These are phyloP conservation scores for Cephus pygmeus DNA, from an alignment of 2,888 invertebrate species.

Conservation along the genomic window DNA sequence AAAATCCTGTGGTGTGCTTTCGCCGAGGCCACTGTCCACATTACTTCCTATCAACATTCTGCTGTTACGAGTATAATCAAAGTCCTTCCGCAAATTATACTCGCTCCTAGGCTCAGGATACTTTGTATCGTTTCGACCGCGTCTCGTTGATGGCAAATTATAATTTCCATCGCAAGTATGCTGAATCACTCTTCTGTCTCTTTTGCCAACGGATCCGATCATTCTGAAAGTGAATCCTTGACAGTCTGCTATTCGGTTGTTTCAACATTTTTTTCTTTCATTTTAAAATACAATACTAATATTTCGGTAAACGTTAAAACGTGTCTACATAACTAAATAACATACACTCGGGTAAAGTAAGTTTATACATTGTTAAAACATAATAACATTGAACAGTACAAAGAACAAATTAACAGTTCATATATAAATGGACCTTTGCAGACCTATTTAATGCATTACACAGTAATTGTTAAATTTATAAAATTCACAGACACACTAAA, in stretches of 20 bases:
- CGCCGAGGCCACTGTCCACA: slow-evolving; percentile 63
- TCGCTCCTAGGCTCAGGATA: slow-evolving; percentile 53
- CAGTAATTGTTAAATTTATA: background rate
- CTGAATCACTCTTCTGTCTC: slow-evolving; percentile 57
- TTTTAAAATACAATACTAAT: background rate
- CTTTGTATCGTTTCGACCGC: slow-evolving; percentile 50
- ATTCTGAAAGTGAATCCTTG: slow-evolving; percentile 62
- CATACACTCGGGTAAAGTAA: background rate
- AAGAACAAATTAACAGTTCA: background rate
- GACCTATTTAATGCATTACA: background rate
- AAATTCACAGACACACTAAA: background rate
- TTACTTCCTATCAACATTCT: slow-evolving; percentile 59
- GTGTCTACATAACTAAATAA: background rate
- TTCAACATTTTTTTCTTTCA: background rate
- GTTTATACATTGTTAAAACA: background rate
- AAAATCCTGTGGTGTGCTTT: slow-evolving; percentile 64
- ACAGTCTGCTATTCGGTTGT: slow-evolving; percentile 25
- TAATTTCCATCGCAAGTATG: slow-evolving; percentile 59
- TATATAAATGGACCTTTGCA: background rate
- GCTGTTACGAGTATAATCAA: slow-evolving; percentile 58
- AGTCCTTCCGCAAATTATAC: slow-evolving; percentile 57
- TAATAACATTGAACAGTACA: background rate
- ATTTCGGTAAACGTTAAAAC: slow-evolving; percentile 10
- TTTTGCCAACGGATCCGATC: slow-evolving; percentile 60
- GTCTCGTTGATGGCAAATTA: slow-evolving; percentile 54